Evolutionary conservation across 2,113 vertebrate genomes (phyloP).

Genomic region (Rhabdornis inornatus): DNA sequence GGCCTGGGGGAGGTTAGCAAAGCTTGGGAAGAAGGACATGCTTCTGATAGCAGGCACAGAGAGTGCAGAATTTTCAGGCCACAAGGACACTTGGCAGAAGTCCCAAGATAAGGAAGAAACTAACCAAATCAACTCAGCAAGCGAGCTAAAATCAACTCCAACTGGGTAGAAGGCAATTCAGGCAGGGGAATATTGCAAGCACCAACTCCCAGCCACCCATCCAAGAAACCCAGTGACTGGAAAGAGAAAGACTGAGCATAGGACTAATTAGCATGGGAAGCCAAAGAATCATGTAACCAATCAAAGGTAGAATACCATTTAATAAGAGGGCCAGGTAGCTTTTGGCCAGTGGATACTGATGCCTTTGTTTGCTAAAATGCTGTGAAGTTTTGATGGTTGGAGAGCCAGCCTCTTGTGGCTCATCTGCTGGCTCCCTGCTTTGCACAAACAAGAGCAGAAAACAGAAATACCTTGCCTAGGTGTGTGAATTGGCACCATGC

Average conservation of each 20-base stretch:
- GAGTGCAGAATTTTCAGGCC: not conserved
- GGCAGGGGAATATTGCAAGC: not conserved
- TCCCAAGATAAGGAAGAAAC: not conserved
- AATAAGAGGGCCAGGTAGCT: not conserved
- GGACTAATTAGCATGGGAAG: not conserved
- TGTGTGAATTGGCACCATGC: not conserved
- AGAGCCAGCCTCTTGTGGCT: not conserved
- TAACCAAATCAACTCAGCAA: not conserved
- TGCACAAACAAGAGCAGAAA: not conserved
- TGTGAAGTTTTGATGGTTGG: not conserved
- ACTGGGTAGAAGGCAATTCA: not conserved
- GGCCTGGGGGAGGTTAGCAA: not conserved
- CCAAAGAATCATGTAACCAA: not conserved
- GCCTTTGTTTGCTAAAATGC: not conserved
- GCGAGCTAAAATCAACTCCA: not conserved
- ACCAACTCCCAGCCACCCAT: not conserved
- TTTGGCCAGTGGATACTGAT: not conserved
- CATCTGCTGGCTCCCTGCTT: not conserved
- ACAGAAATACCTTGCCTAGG: not conserved
- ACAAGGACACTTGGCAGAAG: not conserved
- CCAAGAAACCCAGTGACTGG: not conserved
- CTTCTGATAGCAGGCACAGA: not conserved
- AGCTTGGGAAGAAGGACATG: not conserved
- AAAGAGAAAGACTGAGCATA: not conserved
- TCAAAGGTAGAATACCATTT: not conserved